These are phyloP conservation scores for Camelus dromedarius DNA, from an alignment of 2,113 vertebrate genomes.

Conservation along the genomic window DNA sequence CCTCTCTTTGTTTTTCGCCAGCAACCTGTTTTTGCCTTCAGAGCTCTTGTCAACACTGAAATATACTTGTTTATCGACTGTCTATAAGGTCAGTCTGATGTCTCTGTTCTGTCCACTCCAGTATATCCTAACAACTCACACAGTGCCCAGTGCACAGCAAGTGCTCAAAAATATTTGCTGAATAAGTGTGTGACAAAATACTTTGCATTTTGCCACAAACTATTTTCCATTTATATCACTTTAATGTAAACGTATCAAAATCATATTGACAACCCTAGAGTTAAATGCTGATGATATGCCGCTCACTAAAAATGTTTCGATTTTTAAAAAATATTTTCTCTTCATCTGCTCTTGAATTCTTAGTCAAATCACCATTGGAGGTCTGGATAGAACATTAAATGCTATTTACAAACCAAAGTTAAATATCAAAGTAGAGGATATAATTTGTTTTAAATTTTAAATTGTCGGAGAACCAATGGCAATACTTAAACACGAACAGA, in stretches of 20 bases:
- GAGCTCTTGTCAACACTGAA: neutral
- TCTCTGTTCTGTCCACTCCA: neutral
- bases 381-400: constrained; percentile 7
- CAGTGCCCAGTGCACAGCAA: neutral
- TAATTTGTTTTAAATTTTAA: neutral
- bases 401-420: constrained; percentile 24
- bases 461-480: neutral
- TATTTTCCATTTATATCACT: neutral
- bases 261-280: neutral
- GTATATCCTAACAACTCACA: neutral
- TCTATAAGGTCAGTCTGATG: neutral
- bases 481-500: neutral
- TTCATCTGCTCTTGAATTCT: neutral
- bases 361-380: neutral
- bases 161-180: neutral
- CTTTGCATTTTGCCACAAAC: neutral
- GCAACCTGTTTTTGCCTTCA: neutral
- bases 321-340: constrained; percentile 1
- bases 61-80: neutral
- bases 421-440: constrained; percentile 40
- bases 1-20: neutral
- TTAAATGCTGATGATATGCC: neutral
- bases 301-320: constrained; percentile 21
- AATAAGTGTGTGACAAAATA: neutral
- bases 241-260: constrained; percentile 36